Percentiles rank a stretch among this genome's conserved stretches.
Conservation (phyloP, 2,113 vertebrate genomes). For the Sapayoa aenigma region DNA sequence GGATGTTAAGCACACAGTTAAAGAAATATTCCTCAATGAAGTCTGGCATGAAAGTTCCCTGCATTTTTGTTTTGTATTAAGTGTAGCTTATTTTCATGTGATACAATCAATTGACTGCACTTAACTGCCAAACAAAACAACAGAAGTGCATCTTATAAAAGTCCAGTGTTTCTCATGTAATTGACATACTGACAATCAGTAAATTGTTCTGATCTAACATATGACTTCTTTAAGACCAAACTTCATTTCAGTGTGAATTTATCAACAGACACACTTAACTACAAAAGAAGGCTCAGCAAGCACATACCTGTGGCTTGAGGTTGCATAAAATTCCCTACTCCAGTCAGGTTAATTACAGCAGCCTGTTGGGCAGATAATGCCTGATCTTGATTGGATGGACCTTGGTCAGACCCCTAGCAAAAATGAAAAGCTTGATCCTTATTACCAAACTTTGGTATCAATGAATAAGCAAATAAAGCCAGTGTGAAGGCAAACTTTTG, state of each 20-base stretch:
- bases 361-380: conserved; percentile 88
- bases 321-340: conserved; percentile 90
- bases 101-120: neutral
- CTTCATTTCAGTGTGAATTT: conserved; percentile 51
- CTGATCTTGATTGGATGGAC: conserved; percentile 81
- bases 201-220: neutral
- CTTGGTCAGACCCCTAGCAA: conserved; percentile 84
- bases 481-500: neutral
- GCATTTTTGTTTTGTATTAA: neutral
- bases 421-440: conserved; percentile 63
- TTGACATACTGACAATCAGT: neutral
- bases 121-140: conserved; percentile 6
- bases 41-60: neutral
- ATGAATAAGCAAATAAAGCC: neutral
- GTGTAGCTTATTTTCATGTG: neutral
- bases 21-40: conserved; percentile 38
- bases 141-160: neutral
- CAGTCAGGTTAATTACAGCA: conserved; percentile 91
- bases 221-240: conserved; percentile 32
- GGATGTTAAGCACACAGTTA: conserved; percentile 5
- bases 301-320: conserved; percentile 83
- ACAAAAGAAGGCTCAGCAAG: conserved; percentile 7
- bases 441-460: neutral
- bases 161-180: neutral
- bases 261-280: neutral